These are phyloP conservation scores for Rhynchonycteris naso DNA, from an alignment of 2,797 vertebrate genomes.

Conservation along the genomic window DNA sequence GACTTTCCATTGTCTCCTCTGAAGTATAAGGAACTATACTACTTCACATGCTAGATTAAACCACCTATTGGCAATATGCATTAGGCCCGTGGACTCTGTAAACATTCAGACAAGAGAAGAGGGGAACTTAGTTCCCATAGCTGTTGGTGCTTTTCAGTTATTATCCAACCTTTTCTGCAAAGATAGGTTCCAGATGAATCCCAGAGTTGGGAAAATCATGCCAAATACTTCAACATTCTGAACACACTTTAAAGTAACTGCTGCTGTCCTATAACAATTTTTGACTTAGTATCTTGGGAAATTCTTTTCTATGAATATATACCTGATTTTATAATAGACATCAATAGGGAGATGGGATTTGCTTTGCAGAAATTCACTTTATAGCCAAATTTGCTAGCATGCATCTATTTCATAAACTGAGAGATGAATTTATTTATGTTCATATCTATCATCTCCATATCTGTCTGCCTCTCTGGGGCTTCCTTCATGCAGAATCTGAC, in stretches of 20 bases:
- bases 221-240: slow-evolving; percentile 50
- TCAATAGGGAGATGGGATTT: slow-evolving; percentile 66
- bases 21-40: not conserved
- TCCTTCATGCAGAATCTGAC: slow-evolving; percentile 1
- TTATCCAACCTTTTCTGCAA: not conserved
- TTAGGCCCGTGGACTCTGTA: not conserved
- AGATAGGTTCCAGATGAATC: slow-evolving; percentile 39
- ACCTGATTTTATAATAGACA: slow-evolving; percentile 62
- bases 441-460: slow-evolving; percentile 33
- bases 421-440: slow-evolving; percentile 60
- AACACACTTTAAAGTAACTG: slow-evolving; percentile 57
- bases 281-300: slow-evolving; percentile 54
- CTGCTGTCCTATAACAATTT: slow-evolving; percentile 17
- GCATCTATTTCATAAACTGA: slow-evolving; percentile 61
- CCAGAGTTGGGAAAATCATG: not conserved
- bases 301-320: slow-evolving; percentile 43
- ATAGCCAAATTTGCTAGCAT: slow-evolving; percentile 51
- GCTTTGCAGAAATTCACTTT: slow-evolving; percentile 65
- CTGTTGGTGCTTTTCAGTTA: not conserved
- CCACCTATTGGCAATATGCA: not conserved
- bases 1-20: not conserved
- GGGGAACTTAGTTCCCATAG: not conserved
- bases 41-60: not conserved
- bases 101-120: not conserved
- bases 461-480: slow-evolving; percentile 14